Conservation (phyloP, 2,888 invertebrate species). For the Acrobasis consociella region DNA sequence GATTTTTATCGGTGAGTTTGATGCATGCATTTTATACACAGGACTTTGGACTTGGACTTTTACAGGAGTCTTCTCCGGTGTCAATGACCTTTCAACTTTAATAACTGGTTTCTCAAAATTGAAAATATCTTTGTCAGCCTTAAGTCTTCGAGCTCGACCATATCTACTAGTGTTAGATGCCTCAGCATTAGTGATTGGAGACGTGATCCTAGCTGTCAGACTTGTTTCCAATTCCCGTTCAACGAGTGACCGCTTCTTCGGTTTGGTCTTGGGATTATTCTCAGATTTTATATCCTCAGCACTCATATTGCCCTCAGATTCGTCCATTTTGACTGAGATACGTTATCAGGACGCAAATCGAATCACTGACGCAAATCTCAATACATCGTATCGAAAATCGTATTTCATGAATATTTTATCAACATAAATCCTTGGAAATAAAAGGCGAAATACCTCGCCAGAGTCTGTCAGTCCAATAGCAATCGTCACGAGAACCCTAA, state of each 20-base stretch:
- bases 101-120: constrained; percentile 60
- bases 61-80: constrained; percentile 51
- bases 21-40: constrained; percentile 69
- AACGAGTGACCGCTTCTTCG: constrained; percentile 70
- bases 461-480: constrained; percentile 41
- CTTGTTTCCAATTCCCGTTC: constrained; percentile 74
- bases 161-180: constrained; percentile 79
- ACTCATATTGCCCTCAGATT: constrained; percentile 63
- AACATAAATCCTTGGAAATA: constrained; percentile 38
- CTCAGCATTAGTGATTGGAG: constrained; percentile 53
- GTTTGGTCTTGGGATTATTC: constrained; percentile 50
- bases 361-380: constrained; percentile 49
- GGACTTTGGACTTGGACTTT: constrained; percentile 50
- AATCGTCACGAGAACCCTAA: constrained; percentile 42
- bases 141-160: constrained; percentile 82
- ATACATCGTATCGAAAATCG: constrained; percentile 45
- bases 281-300: constrained; percentile 49
- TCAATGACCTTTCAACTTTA: constrained; percentile 51
- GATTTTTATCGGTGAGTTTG: constrained; percentile 58
- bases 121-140: constrained; percentile 66
- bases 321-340: constrained; percentile 57
- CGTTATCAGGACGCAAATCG: constrained; percentile 34
- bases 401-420: constrained; percentile 38
- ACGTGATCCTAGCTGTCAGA: constrained; percentile 66
- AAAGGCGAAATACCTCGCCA: constrained; percentile 44